phyloP scores from a whole-genome alignment of 2,888 invertebrate genomes.

The Callosobruchus maculatus region DNA sequence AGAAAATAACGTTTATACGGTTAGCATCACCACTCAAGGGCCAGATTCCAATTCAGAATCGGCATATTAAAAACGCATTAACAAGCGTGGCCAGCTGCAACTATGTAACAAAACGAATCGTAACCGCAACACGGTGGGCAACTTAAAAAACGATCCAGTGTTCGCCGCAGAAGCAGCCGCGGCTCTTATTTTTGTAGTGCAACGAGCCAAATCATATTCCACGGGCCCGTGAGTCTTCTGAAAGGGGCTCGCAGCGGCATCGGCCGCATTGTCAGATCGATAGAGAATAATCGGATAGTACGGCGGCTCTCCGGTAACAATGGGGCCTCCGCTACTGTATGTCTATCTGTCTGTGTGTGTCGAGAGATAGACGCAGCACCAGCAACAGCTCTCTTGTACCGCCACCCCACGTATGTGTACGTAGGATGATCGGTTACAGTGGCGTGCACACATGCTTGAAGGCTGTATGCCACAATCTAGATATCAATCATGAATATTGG shows the following conservation, averaged over 20 bases:
- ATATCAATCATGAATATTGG: too few species aligned
- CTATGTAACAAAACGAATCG: constrained; percentile 10
- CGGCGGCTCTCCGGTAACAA: constrained; percentile 35
- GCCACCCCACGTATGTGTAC: not conserved
- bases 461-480: too few species aligned
- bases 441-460: not conserved
- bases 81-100: constrained; percentile 13
- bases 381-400: not conserved
- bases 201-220: constrained; percentile 50
- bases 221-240: constrained; percentile 44
- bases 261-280: constrained; percentile 31
- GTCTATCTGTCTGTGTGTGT: constrained; percentile 33
- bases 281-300: constrained; percentile 44
- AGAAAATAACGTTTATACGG: too few species aligned
- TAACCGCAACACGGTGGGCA: constrained; percentile 26
- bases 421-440: not conserved
- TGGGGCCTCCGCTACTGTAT: constrained; percentile 37
- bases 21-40: not conserved
- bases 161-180: too few species aligned
- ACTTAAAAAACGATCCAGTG: constrained; percentile 39
- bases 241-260: constrained; percentile 30
- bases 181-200: constrained; percentile 44
- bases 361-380: constrained; percentile 15
- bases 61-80: constrained; percentile 21
- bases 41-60: not conserved